Evolutionary conservation across 2,888 invertebrate species (phyloP), one percentile per base, ranked within the genome.

Genomic region (Cremastinae sp.): DNA sequence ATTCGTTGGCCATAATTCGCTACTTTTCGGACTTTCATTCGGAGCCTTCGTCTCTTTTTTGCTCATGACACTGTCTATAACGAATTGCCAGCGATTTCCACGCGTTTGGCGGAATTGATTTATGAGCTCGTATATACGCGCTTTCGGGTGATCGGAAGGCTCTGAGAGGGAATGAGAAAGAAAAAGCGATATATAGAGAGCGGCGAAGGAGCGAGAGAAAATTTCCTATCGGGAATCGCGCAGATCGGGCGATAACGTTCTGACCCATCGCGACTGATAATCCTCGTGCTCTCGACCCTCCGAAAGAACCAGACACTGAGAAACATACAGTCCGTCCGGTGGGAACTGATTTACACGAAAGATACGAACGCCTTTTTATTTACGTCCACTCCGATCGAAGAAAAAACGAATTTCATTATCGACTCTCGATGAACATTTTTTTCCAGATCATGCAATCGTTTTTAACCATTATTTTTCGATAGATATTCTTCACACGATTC

Each of bases 261-360:
- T 55, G 41, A 71, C 49, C 49, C 8, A 65, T 73, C 61, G 45
- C 45, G 20, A 18, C 61, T 55, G 66, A 76, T 73, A 73, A 74
- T 76, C 64, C 69, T 49, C 18, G 51, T 37, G 28, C 61, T 20
- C 49, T 16, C 59, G n/a, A 1, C 20, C 66, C 28, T 28, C 16
- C 41, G 61, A 73, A 74, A 66, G 68, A 70, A 75, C 65, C 71
- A 73, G 51, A 64, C 74, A 62, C 64, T 69, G 70, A 68, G 55
- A 35, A n/a, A n/a, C n/a, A n/a, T n/a, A n/a, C n/a, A n/a, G n/a
- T n/a, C n/a, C n/a, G n/a, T n/a, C n/a, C n/a, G n/a, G n/a, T n/a
- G n/a, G n/a, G n/a, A n/a, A 28, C 28, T 28, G 28, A 28, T 28
- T 28, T 5, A 28, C 28, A 28, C 5, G 22, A 37, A 9, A 58